A percentile compares a stretch with the other conserved stretches of the same genome.
Evolutionary conservation across 2,113 vertebrate genomes (phyloP).

Genomic region (Arothron firmamentum): DNA sequence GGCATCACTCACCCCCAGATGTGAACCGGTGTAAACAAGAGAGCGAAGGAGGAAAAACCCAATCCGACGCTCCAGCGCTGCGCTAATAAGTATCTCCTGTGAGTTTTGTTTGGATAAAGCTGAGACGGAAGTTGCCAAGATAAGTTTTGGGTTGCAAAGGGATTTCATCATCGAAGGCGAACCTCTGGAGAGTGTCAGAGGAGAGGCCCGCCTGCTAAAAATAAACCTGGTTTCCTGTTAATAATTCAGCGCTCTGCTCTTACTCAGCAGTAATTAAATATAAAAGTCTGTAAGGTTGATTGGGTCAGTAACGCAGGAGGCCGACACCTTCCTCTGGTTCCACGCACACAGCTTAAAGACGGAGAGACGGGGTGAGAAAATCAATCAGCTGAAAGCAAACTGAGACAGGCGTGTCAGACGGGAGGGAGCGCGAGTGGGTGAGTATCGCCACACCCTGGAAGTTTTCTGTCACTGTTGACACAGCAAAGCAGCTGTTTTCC

Average conservation of each 20-base stretch:
- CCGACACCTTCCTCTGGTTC: conserved; percentile 50
- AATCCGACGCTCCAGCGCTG: not conserved
- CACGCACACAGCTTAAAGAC: conserved; percentile 40
- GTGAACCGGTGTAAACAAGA: too few species aligned
- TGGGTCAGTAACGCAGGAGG: conserved; percentile 68
- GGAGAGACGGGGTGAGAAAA: conserved; percentile 43
- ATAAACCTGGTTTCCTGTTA: conserved; percentile 68
- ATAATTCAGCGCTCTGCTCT: conserved; percentile 69
- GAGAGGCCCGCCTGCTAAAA: conserved; percentile 63
- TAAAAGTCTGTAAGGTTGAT: conserved; percentile 74
- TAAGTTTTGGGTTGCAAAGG: conserved; percentile 63
- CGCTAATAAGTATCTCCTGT: conserved; percentile 34
- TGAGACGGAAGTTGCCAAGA: conserved; percentile 42
- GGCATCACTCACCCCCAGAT: too few species aligned
- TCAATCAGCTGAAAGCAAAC: conserved; percentile 46
- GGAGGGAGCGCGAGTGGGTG: conserved; percentile 3
- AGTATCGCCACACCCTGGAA: conserved; percentile 54
- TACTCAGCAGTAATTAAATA: conserved; percentile 76
- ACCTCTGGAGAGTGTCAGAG: conserved; percentile 63
- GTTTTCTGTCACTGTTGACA: conserved; percentile 67
- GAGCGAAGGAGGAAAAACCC: too few species aligned
- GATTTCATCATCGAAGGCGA: conserved; percentile 72
- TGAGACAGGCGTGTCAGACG: conserved; percentile 42
- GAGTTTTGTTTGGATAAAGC: conserved; percentile 46
- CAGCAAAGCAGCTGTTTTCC: conserved; percentile 57